phyloP scores from a whole-genome alignment of 2,888 invertebrate genomes.

The Tetranychus piercei region DNA sequence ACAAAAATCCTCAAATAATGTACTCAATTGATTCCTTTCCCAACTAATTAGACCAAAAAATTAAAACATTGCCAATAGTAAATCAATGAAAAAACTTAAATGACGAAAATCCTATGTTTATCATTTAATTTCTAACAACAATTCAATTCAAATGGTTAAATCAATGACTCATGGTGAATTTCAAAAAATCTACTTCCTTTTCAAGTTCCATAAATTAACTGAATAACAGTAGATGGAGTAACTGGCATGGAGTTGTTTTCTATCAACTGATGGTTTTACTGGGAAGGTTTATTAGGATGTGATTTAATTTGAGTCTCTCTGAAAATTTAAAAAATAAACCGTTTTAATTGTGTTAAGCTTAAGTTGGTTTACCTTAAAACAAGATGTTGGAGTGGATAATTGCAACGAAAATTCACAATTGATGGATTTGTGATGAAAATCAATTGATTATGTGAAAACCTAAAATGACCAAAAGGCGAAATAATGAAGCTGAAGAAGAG shows the following conservation, averaged over 20 bases:
- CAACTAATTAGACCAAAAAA: no score
- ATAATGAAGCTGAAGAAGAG: slow-evolving; percentile 26
- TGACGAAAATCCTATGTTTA: no score
- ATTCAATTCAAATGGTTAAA: no score
- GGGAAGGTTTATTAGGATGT: background rate
- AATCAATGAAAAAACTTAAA: no score
- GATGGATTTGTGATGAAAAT: background rate
- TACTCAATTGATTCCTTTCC: no score
- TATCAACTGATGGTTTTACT: background rate
- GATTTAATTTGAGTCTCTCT: background rate
- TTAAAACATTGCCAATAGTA: no score
- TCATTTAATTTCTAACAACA: no score
- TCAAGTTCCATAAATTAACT: background rate
- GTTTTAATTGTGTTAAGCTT: background rate
- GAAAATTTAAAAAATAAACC: background rate
- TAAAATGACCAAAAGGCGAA: slow-evolving; percentile 9
- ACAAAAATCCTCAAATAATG: no score
- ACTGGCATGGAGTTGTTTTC: background rate
- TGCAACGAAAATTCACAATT: background rate
- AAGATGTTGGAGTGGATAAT: background rate
- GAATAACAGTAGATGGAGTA: background rate
- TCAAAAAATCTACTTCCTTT: no score
- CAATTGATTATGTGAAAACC: background rate
- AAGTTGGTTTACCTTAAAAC: background rate
- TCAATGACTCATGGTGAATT: no score